These are phyloP conservation scores for Agrotis puta DNA, from an alignment of 2,888 invertebrate genomes.

Conservation along the genomic window DNA sequence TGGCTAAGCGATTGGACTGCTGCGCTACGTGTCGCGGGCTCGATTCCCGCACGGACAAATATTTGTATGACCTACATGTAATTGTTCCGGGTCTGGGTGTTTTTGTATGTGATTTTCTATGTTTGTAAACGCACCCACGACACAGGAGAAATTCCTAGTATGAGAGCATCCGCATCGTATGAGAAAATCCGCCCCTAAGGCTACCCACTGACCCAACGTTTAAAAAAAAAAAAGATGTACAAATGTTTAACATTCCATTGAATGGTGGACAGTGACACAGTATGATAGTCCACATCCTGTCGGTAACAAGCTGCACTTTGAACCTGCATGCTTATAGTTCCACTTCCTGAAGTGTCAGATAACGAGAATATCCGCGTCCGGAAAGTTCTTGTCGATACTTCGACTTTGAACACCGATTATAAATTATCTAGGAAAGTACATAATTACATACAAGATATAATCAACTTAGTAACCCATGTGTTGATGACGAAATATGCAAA, in stretches of 20 bases:
- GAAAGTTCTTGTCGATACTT: conserved; percentile 16
- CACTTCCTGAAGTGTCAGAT: conserved; percentile 44
- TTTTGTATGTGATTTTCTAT: too few species aligned
- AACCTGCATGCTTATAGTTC: conserved; percentile 21
- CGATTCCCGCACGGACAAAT: too few species aligned
- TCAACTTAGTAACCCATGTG: neutral
- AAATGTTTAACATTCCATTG: conserved; percentile 51
- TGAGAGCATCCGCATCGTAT: too few species aligned
- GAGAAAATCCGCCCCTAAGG: too few species aligned
- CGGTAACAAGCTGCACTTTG: conserved; percentile 40
- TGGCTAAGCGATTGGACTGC: too few species aligned
- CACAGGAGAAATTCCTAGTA: too few species aligned
- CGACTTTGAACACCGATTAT: conserved; percentile 38
- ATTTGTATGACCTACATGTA: too few species aligned
- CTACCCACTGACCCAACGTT: too few species aligned
- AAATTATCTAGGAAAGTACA: conserved; percentile 5
- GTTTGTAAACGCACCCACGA: too few species aligned
- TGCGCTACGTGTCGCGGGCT: too few species aligned
- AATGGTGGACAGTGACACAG: conserved; percentile 2
- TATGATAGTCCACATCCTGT: conserved; percentile 49
- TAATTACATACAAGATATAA: neutral
- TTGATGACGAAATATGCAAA: conserved; percentile 12
- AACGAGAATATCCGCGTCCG: conserved; percentile 43
- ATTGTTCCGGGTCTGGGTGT: too few species aligned
- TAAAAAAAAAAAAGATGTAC: too few species aligned